phyloP scores from a whole-genome alignment of 2,797 vertebrate genomes.

The Aphelocoma californica region DNA sequence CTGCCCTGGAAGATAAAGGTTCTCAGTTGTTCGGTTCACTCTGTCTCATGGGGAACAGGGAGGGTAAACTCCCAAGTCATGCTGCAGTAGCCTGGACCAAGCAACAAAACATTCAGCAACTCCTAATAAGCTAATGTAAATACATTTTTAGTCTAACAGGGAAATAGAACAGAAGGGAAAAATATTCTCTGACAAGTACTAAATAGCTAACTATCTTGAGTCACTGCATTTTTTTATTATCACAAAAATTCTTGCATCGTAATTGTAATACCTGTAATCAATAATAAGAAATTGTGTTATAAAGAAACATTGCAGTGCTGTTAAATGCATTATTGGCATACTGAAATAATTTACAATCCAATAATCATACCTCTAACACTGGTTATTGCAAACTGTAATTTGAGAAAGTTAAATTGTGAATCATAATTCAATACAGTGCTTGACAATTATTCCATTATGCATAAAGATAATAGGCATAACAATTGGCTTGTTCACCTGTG shows the following conservation, averaged over 20 bases:
- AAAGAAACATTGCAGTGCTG: conserved; percentile 4
- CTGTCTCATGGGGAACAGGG: not conserved
- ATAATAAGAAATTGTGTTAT: conserved; percentile 40
- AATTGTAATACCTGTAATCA: conserved; percentile 32
- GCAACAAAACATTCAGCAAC: not conserved
- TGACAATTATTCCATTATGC: not conserved
- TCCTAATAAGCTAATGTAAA: not conserved
- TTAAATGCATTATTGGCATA: conserved; percentile 32
- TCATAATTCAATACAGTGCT: not conserved
- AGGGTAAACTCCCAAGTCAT: not conserved
- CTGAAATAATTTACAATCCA: conserved; percentile 7
- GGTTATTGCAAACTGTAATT: not conserved
- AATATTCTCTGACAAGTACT: not conserved
- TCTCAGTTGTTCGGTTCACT: not conserved
- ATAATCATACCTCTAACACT: not conserved
- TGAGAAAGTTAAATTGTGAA: not conserved
- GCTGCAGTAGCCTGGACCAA: not conserved
- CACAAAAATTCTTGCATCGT: not conserved
- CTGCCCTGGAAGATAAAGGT: not conserved
- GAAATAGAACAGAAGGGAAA: not conserved
- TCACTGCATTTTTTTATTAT: not conserved
- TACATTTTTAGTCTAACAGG: not conserved
- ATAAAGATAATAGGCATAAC: not conserved
- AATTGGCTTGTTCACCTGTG: conserved; percentile 8
- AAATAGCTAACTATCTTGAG: not conserved